Base-by-base conservation (phyloP, 1,140 invertebrate genomes). In the Philotrypesis tridentata region DNA sequence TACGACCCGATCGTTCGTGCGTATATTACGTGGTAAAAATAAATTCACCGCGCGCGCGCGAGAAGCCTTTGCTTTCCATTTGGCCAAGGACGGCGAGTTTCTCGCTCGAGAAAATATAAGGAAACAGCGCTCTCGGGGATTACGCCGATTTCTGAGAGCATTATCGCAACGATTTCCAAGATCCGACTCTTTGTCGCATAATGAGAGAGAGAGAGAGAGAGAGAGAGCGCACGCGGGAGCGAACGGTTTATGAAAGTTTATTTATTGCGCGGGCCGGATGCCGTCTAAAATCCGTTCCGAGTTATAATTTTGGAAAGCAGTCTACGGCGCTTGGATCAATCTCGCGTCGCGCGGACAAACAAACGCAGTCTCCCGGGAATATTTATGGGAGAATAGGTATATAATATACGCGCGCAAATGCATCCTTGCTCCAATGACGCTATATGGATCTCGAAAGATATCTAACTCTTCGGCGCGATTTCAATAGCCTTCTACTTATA, bases 261-360 rank as follows among this genome's bases (percentile, higher is more conserved):
- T 77, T 77, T 77, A 21, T 1, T 1, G 1, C 63, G 31, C 23
- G 0, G 23, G 1, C 33, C 37, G 37, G 70, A n/a, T 61, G 12
- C 60, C 21, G 11, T 29, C 23, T 27, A 65, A 65, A 65, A 12
- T 23, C 61, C 11, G 33, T 43, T 21, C 9, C 8, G 55, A 17
- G 60, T 75, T n/a, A n/a, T n/a, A 75, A 63, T 63, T 75, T 63
- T 37, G 55, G 55, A 75, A 75, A 55, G 43, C n/a, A 73, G 71
- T 55, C 60, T 73, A 73, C 60, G 27, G 1, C n/a, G n/a, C n/a
- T 8, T 4, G 31, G 17, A 63, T 63, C 23, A 37, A 55, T 73
- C 48, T 55, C 25, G 71, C 14, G 6, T 21, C 43, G 29, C 9
- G n/a, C n/a, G n/a, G 2, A 14, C 27, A 65, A 71, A 43, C 37